These are phyloP conservation scores for Spodoptera litura DNA, from an alignment of 1,140 invertebrate species.

Conservation along the genomic window DNA sequence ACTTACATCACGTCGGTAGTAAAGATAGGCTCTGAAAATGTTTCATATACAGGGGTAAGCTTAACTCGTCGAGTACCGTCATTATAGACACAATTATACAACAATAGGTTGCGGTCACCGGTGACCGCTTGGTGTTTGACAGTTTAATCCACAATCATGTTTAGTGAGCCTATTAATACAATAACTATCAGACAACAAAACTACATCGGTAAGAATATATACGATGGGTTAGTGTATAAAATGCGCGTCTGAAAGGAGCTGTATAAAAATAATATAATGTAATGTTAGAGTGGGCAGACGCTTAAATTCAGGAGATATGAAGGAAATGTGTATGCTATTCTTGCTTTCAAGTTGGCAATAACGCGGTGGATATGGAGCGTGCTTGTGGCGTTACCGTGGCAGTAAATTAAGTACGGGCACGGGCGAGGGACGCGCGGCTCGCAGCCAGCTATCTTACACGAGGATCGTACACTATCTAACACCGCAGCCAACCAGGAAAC, in stretches of 20 bases:
- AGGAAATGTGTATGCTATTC: slow-evolving; percentile 82
- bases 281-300: slow-evolving; percentile 69
- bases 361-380: slow-evolving; percentile 82
- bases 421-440: slow-evolving; percentile 52
- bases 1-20: too few species aligned
- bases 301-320: slow-evolving; percentile 81
- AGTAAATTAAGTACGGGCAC: slow-evolving; percentile 80
- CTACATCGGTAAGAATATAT: slow-evolving; percentile 6
- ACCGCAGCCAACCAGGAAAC: slow-evolving; percentile 44
- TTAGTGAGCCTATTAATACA: neutral
- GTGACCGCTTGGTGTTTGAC: too few species aligned
- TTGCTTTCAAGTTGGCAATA: slow-evolving; percentile 85
- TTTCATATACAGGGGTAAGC: too few species aligned
- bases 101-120: too few species aligned
- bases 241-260: slow-evolving; percentile 44
- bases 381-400: slow-evolving; percentile 82
- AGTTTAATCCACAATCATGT: too few species aligned
- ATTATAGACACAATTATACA: too few species aligned
- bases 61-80: too few species aligned
- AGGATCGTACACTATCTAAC: slow-evolving; percentile 67
- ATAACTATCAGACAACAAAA: neutral
- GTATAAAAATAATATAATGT: slow-evolving; percentile 56
- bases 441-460: slow-evolving; percentile 67
- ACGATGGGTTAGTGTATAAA: slow-evolving; percentile 17
- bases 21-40: too few species aligned